These are phyloP conservation scores for Micronycteris hirsuta DNA, from an alignment of 2,113 vertebrate genomes.

Conservation along the genomic window DNA sequence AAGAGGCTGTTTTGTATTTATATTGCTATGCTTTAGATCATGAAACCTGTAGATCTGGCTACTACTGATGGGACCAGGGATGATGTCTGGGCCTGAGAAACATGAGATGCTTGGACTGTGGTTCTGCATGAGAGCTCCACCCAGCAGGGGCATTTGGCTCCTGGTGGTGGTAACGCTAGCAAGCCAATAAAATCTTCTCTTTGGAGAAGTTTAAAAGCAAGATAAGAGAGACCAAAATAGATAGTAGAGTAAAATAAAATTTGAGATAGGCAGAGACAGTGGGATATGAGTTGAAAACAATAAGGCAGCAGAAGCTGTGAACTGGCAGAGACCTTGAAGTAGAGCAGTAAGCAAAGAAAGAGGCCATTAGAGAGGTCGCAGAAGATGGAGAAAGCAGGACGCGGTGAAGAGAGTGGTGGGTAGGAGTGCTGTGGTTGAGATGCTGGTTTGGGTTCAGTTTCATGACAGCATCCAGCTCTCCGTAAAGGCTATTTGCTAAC, in stretches of 20 bases:
- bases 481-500: neutral
- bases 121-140: neutral
- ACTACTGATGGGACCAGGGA: neutral
- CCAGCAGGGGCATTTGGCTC: neutral
- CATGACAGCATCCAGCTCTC: neutral
- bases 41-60: neutral
- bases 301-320: neutral
- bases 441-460: neutral
- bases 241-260: neutral
- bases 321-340: neutral
- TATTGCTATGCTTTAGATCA: neutral
- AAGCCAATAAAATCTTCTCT: neutral
- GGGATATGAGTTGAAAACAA: neutral
- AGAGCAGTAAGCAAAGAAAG: neutral
- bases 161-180: neutral
- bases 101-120: neutral
- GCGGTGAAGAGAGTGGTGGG: no score
- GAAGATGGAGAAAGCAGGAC: neutral
- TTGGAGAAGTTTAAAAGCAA: neutral
- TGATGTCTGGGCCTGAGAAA: neutral
- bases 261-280: neutral
- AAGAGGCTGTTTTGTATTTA: neutral
- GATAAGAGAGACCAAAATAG: neutral
- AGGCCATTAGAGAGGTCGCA: no score
- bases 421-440: fast-evolving